Evolutionary conservation across 2,797 vertebrate genomes (phyloP).

Genomic region (Trichosurus vulpecula): DNA sequence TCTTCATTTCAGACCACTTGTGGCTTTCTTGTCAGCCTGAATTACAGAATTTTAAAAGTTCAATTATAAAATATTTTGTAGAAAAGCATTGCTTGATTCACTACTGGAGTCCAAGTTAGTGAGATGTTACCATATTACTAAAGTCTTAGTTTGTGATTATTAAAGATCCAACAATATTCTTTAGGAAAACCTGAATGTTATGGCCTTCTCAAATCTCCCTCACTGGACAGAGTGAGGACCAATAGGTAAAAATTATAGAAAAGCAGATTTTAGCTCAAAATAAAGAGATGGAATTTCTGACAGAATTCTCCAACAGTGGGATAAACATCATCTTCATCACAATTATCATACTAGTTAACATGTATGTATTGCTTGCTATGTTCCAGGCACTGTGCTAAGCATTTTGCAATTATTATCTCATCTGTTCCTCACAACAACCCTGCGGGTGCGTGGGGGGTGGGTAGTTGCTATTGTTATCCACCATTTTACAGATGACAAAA

Average conservation of each 20-base stretch:
- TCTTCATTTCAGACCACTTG: too few relatives aligned
- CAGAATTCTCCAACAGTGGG: too few relatives aligned
- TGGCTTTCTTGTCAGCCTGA: neutral
- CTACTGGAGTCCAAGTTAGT: neutral
- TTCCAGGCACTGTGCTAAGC: neutral
- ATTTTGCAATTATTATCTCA: neutral
- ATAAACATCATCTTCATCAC: too few relatives aligned
- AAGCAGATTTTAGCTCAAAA: neutral
- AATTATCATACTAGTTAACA: too few relatives aligned
- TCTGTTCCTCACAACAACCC: neutral
- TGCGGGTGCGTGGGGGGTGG: neutral
- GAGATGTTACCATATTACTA: neutral
- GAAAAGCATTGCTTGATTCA: neutral
- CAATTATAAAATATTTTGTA: neutral
- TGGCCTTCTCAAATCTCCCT: neutral
- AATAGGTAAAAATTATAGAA: neutral
- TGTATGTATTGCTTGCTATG: neutral
- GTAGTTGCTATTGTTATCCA: neutral
- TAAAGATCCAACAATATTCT: neutral
- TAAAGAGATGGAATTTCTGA: too few relatives aligned
- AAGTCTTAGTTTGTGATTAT: neutral
- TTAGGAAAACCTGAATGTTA: neutral
- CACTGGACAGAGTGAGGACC: neutral
- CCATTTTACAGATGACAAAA: neutral
- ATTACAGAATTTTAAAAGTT: neutral